A percentile compares a stretch with the other conserved stretches of the same genome.
Evolutionary conservation across 2,797 vertebrate genomes (phyloP).

Genomic region (Muscicapa striata): DNA sequence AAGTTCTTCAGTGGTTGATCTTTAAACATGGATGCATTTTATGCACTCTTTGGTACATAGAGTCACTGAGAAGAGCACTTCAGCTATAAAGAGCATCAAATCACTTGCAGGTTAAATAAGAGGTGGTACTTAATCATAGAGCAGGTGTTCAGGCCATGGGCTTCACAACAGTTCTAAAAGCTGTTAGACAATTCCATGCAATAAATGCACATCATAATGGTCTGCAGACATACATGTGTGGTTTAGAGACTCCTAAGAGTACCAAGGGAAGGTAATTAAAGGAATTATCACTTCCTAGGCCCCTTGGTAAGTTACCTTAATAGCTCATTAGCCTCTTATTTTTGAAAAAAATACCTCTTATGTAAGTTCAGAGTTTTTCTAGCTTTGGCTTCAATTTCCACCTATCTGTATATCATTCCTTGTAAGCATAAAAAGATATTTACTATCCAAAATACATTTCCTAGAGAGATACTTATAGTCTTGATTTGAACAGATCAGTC

Average conservation of each 20-base stretch:
- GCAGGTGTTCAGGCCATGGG: background rate
- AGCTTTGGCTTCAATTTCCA: background rate
- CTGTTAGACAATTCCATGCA: background rate
- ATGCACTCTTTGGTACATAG: background rate
- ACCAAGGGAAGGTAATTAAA: background rate
- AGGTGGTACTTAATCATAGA: background rate
- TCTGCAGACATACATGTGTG: background rate
- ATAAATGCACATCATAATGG: background rate
- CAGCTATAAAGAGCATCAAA: background rate
- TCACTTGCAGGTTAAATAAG: background rate
- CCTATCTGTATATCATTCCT: background rate
- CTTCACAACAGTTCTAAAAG: background rate
- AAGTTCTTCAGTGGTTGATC: background rate
- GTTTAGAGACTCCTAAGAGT: background rate
- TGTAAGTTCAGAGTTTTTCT: background rate
- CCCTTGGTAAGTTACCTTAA: background rate
- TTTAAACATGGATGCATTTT: background rate
- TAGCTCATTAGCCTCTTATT: background rate
- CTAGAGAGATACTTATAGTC: background rate
- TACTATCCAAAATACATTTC: background rate
- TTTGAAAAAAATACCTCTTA: background rate
- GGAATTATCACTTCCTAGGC: background rate
- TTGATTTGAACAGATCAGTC: background rate
- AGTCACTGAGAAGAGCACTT: background rate
- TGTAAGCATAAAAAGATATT: background rate